These are phyloP conservation scores for Symphodus melops DNA, from an alignment of 2,113 vertebrate genomes.

Conservation along the genomic window DNA sequence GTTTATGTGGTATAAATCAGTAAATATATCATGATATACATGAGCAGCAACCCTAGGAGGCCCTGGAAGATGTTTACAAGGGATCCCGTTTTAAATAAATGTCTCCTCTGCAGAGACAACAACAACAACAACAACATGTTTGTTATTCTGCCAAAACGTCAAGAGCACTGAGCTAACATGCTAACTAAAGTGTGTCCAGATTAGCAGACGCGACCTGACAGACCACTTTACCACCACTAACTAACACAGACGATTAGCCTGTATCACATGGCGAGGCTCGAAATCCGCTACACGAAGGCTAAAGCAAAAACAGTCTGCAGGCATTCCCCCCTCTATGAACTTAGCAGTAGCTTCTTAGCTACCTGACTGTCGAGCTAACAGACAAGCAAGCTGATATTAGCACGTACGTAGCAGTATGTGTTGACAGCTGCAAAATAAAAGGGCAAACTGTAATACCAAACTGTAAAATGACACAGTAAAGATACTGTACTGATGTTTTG, in stretches of 20 bases:
- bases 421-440: neutral
- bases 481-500: neutral
- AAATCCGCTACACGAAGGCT: constrained; percentile 2
- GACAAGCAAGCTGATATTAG: constrained; percentile 9
- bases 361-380: constrained; percentile 23
- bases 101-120: constrained; percentile 7
- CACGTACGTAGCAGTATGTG: neutral
- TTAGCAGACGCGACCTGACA: constrained; percentile 9
- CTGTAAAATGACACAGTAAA: neutral
- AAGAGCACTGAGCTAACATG: constrained; percentile 1
- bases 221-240: neutral
- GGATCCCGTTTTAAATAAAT: neutral
- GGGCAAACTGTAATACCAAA: neutral
- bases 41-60: neutral
- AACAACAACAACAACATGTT: neutral
- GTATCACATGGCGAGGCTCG: constrained; percentile 4
- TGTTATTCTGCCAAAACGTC: constrained; percentile 14
- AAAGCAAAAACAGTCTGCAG: constrained; percentile 17
- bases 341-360: constrained; percentile 15
- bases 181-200: neutral
- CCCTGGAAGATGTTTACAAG: constrained; percentile 4
- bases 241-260: neutral
- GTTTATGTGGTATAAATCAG: no score
- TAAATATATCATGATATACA: neutral
- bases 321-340: constrained; percentile 3